phyloP scores from a whole-genome alignment of 2,888 invertebrate species.

The Pristionchus japonicus region DNA sequence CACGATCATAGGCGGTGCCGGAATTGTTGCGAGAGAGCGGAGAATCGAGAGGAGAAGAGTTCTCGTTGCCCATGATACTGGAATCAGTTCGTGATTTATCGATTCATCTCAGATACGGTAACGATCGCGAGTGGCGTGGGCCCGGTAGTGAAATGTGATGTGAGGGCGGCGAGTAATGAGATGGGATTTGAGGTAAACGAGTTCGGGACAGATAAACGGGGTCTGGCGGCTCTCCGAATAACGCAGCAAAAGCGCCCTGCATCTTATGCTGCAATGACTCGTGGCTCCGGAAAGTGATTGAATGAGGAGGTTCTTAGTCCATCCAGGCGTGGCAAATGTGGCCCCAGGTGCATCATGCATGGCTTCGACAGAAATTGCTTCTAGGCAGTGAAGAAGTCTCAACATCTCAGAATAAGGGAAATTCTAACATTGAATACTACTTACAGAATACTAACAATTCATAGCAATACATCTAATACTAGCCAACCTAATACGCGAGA shows the following conservation, averaged over 20 bases:
- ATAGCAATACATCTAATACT: no score
- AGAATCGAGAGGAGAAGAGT: background rate
- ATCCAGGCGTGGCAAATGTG: background rate
- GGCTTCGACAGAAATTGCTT: no score
- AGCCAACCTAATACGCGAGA: background rate
- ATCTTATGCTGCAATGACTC: background rate
- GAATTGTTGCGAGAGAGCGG: constrained; percentile 25
- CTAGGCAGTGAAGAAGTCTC: no score
- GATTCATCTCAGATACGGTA: background rate
- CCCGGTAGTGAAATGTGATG: background rate
- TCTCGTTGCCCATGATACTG: constrained; percentile 42
- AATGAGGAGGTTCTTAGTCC: background rate
- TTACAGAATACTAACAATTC: no score
- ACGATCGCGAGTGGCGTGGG: background rate
- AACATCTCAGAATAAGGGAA: no score
- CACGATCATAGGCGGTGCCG: background rate
- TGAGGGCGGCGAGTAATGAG: background rate
- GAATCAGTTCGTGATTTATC: background rate
- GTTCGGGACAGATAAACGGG: background rate
- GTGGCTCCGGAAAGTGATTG: background rate
- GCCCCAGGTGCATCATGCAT: background rate
- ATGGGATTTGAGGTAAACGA: background rate
- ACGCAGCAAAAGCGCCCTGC: background rate
- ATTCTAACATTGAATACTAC: no score
- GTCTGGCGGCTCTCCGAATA: background rate